Evolutionary conservation across 2,113 vertebrate species (phyloP).

Genomic region (Crotalus viridis): DNA sequence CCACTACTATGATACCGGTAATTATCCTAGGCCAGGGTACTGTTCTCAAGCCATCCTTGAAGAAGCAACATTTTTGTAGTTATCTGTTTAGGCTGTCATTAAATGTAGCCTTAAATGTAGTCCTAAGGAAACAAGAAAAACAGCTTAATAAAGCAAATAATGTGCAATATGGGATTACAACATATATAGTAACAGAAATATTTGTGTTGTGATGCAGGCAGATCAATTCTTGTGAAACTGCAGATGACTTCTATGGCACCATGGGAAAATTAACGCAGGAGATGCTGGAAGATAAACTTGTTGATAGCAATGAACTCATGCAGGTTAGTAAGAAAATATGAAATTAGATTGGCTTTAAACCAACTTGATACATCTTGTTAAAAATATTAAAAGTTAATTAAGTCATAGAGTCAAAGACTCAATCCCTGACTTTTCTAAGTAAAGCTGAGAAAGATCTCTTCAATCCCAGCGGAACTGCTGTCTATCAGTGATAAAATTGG

Average conservation of each 20-base stretch:
- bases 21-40: background rate
- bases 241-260: conserved; percentile 95
- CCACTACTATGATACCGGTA: background rate
- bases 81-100: background rate
- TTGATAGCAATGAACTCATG: conserved; percentile 91
- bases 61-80: background rate
- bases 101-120: background rate
- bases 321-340: conserved; percentile 75
- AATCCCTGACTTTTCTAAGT: background rate
- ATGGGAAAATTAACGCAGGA: conserved; percentile 96
- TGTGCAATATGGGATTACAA: accelerated
- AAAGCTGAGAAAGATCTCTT: background rate
- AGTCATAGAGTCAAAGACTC: background rate
- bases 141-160: background rate
- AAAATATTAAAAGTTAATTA: background rate
- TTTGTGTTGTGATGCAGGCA: conserved; percentile 72
- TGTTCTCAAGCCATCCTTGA: background rate
- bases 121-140: background rate
- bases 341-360: background rate
- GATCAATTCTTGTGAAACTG: conserved; percentile 90
- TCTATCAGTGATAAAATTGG: background rate
- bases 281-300: conserved; percentile 90
- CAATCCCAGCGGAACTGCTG: background rate
- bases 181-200: conserved; percentile 24
- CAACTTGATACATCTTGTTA: background rate